These are phyloP conservation scores for Piaya cayana DNA, from an alignment of 2,113 vertebrate genomes.

Conservation along the genomic window DNA sequence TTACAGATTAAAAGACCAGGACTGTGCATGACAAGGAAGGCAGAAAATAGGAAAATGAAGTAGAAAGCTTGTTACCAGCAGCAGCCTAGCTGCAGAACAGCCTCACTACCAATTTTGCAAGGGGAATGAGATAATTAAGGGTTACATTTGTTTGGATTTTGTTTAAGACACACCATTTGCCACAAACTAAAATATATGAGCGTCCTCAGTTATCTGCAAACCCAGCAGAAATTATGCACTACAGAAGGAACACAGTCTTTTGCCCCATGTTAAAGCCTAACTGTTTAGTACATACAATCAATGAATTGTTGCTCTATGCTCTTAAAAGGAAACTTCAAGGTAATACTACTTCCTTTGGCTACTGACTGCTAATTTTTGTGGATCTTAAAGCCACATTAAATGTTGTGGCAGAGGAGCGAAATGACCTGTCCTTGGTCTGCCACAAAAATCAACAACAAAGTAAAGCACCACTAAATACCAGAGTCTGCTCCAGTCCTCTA, in stretches of 20 bases:
- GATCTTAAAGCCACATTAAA: background rate
- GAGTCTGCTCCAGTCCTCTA: background rate
- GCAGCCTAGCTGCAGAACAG: background rate
- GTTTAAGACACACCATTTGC: background rate
- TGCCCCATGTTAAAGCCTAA: background rate
- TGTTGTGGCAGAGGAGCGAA: background rate
- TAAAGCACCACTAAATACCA: background rate
- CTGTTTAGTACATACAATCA: background rate
- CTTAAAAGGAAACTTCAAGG: background rate
- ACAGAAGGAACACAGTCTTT: background rate
- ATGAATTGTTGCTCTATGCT: background rate
- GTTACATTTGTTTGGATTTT: background rate
- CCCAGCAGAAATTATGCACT: background rate
- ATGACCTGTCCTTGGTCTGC: background rate
- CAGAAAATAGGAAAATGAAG: background rate
- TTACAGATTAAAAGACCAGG: background rate
- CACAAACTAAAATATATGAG: background rate
- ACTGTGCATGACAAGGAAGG: background rate
- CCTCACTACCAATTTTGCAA: background rate
- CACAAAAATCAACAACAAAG: background rate
- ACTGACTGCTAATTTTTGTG: background rate
- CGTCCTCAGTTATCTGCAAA: background rate
- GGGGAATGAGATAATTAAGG: background rate
- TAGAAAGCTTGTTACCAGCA: background rate
- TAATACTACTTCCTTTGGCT: background rate